Conservation (phyloP, 2,113 vertebrate genomes). For the Leucopsar rothschildi region DNA sequence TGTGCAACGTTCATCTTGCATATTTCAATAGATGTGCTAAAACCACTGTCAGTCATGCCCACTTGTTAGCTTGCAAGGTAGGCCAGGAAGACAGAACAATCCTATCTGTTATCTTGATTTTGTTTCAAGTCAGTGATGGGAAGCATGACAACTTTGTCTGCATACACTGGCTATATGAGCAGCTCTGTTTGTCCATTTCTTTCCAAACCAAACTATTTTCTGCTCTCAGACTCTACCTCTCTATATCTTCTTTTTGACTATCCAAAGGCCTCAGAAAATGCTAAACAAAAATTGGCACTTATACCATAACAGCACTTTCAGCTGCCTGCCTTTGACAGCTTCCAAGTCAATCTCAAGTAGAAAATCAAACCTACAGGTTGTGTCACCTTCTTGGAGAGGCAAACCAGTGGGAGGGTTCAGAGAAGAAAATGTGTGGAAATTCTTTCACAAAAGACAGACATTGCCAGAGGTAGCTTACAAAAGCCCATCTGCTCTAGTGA, state of each 20-base stretch:
- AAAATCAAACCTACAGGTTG: not conserved
- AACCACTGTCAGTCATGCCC: not conserved
- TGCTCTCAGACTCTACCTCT: not conserved
- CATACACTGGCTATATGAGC: rapidly evolving
- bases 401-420: not conserved
- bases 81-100: not conserved
- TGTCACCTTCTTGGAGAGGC: not conserved
- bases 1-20: not conserved
- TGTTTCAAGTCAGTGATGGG: not conserved
- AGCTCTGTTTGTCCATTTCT: not conserved
- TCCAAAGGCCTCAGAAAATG: not conserved
- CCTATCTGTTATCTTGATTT: not conserved
- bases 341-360: not conserved
- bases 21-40: not conserved
- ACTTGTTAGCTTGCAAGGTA: not conserved
- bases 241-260: not conserved
- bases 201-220: not conserved
- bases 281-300: not conserved
- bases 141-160: not conserved
- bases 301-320: not conserved
- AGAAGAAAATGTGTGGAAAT: not conserved
- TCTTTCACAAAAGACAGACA: not conserved
- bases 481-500: not conserved
- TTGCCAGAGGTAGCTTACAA: not conserved
- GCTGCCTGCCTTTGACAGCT: not conserved